Conservation (phyloP, 2,888 invertebrate genomes). For the Hydroisotoma schaefferi region DNA sequence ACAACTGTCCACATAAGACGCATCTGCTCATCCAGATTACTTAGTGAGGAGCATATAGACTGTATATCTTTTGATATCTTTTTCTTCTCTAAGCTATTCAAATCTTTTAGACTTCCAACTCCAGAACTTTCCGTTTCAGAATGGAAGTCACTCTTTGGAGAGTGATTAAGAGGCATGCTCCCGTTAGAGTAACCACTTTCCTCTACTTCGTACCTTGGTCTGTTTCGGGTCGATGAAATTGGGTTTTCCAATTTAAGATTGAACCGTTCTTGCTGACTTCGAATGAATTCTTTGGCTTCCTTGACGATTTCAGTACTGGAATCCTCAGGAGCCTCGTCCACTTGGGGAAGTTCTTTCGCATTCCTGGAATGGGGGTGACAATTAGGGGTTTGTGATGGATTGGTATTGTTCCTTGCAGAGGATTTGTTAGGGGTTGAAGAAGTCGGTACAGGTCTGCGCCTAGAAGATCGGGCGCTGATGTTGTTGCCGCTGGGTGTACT, state of each 20-base stretch:
- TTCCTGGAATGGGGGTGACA: background rate
- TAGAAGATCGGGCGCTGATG: too few species aligned
- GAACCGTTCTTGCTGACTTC: conserved; percentile 40
- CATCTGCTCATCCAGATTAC: conserved; percentile 44
- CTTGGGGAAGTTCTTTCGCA: conserved; percentile 15
- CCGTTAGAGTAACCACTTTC: background rate
- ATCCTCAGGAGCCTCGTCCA: conserved; percentile 15
- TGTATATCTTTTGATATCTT: conserved; percentile 43
- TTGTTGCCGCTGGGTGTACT: too few species aligned
- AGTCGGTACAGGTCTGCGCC: background rate
- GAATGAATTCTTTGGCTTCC: conserved; percentile 44
- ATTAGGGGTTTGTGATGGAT: background rate
- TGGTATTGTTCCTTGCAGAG: background rate
- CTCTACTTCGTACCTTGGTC: background rate
- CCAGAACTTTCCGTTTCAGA: conserved; percentile 48
- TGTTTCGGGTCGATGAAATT: background rate
- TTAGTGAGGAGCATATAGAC: conserved; percentile 41
- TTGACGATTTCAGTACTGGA: conserved; percentile 33
- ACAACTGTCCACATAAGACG: conserved; percentile 43
- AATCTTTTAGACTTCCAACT: conserved; percentile 40
- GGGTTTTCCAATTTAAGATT: conserved; percentile 21
- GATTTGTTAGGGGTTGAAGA: background rate
- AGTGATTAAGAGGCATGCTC: background rate
- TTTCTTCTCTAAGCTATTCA: conserved; percentile 30
- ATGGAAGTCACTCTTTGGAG: conserved; percentile 10